Evolutionary conservation across 2,888 invertebrate genomes (phyloP), one percentile per base, ranked within the genome.

Genomic region (Microctonus hyperodae): DNA sequence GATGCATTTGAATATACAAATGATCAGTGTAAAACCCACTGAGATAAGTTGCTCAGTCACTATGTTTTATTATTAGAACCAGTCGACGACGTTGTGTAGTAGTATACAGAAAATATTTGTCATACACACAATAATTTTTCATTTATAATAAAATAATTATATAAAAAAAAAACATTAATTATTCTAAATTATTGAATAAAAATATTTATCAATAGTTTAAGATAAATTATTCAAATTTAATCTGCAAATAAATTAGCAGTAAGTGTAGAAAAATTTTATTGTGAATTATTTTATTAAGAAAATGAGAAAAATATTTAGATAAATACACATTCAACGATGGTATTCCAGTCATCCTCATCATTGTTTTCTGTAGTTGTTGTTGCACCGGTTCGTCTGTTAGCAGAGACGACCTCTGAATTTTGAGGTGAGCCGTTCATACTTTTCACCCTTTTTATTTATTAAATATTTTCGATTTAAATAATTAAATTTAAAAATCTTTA

Each of bases 261-360:
- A 28, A 5, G 28, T 28, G 28, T 28, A 5, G 4, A 7, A 28
- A 3, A 7, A 28, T 28, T 28, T 28, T 28, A 40, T 40, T 13
- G 2, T 6, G 25, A 0, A 25, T 11, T 10, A 23, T 51, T 23
- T 5, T 6, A 51, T 23, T 20, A 51, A 13, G 2, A 16, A 22
- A 25, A 51, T n/a, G 25, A 50, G n/a, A 3, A 22, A 22, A 50
- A 48, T 1, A 13, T 28, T 40, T 40, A 50, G 33, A 51, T 67
- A 67, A 73, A 78, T 82, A 83, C 83, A 77, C 83, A 81, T 81
- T 83, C 83, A 71, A 83, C 81, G 73, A 81, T 80, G 72, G 82
- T 82, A 74, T 81, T 84, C 83, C 83, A 84, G 66, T 84, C 83
- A 62, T 84, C 83, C 65, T 84, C 83, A 70, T 84, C 83, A 73